Evolutionary conservation across 2,113 vertebrate species (phyloP), one percentile per base, ranked within the genome.

Genomic region (Laticauda laticaudata): DNA sequence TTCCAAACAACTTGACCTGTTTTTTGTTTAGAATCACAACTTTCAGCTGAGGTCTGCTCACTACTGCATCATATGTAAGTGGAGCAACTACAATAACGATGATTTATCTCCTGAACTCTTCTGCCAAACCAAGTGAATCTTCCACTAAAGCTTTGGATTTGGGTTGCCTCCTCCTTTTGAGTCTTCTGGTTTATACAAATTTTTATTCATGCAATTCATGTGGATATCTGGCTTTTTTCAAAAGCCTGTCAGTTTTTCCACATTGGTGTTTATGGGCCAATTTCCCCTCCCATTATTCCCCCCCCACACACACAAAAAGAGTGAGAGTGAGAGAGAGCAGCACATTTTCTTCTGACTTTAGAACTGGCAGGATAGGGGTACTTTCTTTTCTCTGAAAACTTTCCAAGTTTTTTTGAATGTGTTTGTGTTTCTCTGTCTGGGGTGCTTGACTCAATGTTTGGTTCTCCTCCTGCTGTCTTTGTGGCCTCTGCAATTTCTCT

Each of bases 391-490:
- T 11, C 0, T 2, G 18, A 56, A 91, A 94, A 34, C 34, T 6
- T 88, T 6, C n/a, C 5, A 86, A 23, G 51, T 5, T 92, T 21
- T 92, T 21, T 93, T 64, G 69, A 4, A 20, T 85, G 10, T 81
- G 61, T 18, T 56, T 95, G 88, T 94, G 85, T 26, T 92, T 93
- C 61, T 21, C 85, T n/a, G 85, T 86, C 81, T 89, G 92, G 92
- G 45, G 75, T 86, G 48, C 90, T 86, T n/a, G 92, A 86, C 39
- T 21, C 92, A 91, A 92, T 64, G 34, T 3, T 48, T 55, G 15
- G 0, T 87, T 92, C 94, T 59, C 12, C 57, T 86, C 9, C 59
- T 90, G 21, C 26, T 85, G 4, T 86, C 57, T 94, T 59, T 92
- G 15, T 48, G 85, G 24, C 89, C 1, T 29, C 88, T 93, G 93